These are phyloP conservation scores for Pecten maximus DNA, from an alignment of 2,888 invertebrate genomes.

Conservation along the genomic window DNA sequence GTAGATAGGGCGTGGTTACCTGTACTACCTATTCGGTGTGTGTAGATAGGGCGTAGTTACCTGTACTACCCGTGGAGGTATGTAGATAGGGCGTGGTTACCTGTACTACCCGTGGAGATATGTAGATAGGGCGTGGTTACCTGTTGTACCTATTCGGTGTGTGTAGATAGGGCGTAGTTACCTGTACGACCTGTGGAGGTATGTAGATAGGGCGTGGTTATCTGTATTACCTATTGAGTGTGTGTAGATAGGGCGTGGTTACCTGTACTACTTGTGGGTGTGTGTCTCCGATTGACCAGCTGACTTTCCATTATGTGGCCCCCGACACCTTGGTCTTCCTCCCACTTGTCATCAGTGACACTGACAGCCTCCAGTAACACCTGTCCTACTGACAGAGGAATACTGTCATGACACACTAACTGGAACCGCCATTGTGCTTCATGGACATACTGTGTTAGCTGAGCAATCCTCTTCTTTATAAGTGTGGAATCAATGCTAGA, in stretches of 20 bases:
- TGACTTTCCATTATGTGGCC: slow-evolving; percentile 20
- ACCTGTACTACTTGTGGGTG: slow-evolving; percentile 1
- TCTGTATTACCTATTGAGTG: too few relatives aligned
- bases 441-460: slow-evolving; percentile 84
- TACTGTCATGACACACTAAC: slow-evolving; percentile 83
- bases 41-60: too few relatives aligned
- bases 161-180: too few relatives aligned
- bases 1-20: too few relatives aligned
- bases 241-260: neutral
- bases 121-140: too few relatives aligned
- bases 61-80: too few relatives aligned
- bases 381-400: slow-evolving; percentile 70
- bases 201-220: too few relatives aligned
- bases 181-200: too few relatives aligned
- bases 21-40: too few relatives aligned
- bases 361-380: slow-evolving; percentile 68
- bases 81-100: neutral
- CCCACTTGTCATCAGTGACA: slow-evolving; percentile 61
- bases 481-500: slow-evolving; percentile 67
- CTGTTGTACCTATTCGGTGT: too few relatives aligned
- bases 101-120: neutral
- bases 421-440: slow-evolving; percentile 90
- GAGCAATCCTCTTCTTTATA: slow-evolving; percentile 82
- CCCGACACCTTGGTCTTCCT: slow-evolving; percentile 41
- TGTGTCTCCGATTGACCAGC: neutral